These are phyloP conservation scores for Alethe castanea DNA, from an alignment of 2,113 vertebrate genomes.

Conservation along the genomic window DNA sequence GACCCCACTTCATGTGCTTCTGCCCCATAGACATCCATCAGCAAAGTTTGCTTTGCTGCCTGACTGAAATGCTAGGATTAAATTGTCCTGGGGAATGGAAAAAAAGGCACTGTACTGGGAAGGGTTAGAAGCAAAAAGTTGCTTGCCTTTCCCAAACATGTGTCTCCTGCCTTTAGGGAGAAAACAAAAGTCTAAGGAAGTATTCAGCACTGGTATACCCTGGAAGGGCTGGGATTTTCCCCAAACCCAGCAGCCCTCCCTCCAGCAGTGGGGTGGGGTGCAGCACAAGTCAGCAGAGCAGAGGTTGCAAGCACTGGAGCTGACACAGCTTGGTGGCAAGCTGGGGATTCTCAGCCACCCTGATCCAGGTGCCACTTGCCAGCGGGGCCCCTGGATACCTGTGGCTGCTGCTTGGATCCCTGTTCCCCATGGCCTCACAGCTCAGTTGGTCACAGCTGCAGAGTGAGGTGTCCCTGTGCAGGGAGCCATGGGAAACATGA, in stretches of 20 bases:
- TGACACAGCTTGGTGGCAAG: background rate
- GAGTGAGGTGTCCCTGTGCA: background rate
- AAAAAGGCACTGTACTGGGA: background rate
- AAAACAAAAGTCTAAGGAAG: background rate
- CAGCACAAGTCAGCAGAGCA: background rate
- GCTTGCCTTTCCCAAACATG: background rate
- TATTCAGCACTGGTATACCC: background rate
- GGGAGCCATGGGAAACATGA: background rate
- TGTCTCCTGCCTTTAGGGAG: background rate
- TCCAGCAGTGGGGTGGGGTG: accelerated
- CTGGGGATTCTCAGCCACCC: background rate
- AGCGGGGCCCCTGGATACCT: background rate
- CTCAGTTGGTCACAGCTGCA: accelerated
- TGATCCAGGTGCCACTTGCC: accelerated
- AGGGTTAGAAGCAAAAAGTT: background rate
- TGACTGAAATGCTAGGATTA: background rate
- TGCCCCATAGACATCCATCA: background rate
- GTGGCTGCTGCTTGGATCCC: background rate
- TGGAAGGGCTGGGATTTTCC: background rate
- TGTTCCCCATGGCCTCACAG: background rate
- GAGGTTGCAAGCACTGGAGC: background rate
- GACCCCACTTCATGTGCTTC: accelerated
- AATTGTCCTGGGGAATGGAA: background rate
- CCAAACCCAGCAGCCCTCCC: background rate
- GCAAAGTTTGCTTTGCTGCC: background rate